A percentile compares a stretch with the other conserved stretches of the same genome.
Conservation (phyloP, 2,113 vertebrate genomes). For the Dunckerocampus dactyliophorus region DNA sequence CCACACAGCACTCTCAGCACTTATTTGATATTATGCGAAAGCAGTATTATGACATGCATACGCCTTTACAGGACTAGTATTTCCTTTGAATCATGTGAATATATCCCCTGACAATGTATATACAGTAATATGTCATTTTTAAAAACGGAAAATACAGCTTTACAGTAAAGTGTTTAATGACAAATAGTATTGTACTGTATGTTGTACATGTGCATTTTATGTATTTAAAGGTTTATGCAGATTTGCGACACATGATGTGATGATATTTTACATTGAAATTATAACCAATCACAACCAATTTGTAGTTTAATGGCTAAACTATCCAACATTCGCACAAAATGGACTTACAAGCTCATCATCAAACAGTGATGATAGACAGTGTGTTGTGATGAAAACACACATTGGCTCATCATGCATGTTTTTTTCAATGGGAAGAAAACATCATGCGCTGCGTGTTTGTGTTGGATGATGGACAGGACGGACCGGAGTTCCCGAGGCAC, state of each 20-base stretch:
- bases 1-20: not conserved
- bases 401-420: not conserved
- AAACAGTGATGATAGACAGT: not conserved
- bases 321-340: too few species aligned
- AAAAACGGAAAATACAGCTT: too few species aligned
- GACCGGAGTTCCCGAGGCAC: constrained; percentile 16
- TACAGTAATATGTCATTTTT: not conserved
- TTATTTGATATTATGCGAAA: not conserved
- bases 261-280: too few species aligned
- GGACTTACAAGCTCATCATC: too few species aligned
- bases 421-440: not conserved
- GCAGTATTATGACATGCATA: not conserved
- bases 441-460: not conserved
- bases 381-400: not conserved
- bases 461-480: not conserved
- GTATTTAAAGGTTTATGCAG: too few species aligned
- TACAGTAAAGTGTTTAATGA: not conserved
- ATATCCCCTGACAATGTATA: not conserved
- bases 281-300: too few species aligned
- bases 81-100: not conserved
- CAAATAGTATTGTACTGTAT: not conserved
- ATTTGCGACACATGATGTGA: too few species aligned
- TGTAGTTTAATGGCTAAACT: too few species aligned
- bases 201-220: too few species aligned
- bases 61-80: not conserved